Percentiles rank a stretch among this genome's conserved stretches.
These are phyloP conservation scores for Perizoma flavofasciatum DNA, from an alignment of 2,888 invertebrate genomes.

Conservation along the genomic window DNA sequence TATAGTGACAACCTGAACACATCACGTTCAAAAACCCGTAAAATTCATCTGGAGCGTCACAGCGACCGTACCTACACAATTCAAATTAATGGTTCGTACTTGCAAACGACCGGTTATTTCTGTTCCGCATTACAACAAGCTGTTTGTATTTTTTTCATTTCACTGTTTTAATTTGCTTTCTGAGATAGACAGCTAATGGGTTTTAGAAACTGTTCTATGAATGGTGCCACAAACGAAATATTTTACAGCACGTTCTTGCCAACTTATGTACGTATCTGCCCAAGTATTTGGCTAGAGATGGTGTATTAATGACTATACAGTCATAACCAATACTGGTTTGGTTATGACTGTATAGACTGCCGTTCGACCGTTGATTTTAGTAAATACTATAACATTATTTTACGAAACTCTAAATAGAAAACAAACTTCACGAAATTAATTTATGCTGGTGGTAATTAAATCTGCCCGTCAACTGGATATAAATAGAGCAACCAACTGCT, in stretches of 20 bases:
- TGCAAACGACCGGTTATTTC: constrained; percentile 61
- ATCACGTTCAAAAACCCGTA: constrained; percentile 40
- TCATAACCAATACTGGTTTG: too few relatives aligned
- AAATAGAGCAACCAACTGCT: constrained; percentile 9
- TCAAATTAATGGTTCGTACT: constrained; percentile 62
- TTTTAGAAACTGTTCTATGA: constrained; percentile 33
- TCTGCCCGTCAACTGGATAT: constrained; percentile 2
- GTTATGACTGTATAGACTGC: too few relatives aligned
- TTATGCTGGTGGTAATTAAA: constrained; percentile 16
- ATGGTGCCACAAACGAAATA: constrained; percentile 23
- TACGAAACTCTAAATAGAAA: too few relatives aligned
- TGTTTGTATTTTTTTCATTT: constrained; percentile 55
- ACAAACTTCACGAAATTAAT: not conserved
- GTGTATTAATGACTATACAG: too few relatives aligned
- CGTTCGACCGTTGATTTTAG: too few relatives aligned
- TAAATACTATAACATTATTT: too few relatives aligned
- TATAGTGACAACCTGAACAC: constrained; percentile 11
- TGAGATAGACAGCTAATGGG: constrained; percentile 37
- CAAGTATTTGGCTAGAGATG: too few relatives aligned
- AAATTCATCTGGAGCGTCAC: constrained; percentile 51
- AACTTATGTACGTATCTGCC: too few relatives aligned
- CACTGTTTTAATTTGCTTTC: constrained; percentile 30
- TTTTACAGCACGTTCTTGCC: not conserved
- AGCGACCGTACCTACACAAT: constrained; percentile 52
- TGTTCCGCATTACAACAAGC: constrained; percentile 56